Conservation (phyloP, 2,797 vertebrate genomes). For the Pseudochirops cupreus region DNA sequence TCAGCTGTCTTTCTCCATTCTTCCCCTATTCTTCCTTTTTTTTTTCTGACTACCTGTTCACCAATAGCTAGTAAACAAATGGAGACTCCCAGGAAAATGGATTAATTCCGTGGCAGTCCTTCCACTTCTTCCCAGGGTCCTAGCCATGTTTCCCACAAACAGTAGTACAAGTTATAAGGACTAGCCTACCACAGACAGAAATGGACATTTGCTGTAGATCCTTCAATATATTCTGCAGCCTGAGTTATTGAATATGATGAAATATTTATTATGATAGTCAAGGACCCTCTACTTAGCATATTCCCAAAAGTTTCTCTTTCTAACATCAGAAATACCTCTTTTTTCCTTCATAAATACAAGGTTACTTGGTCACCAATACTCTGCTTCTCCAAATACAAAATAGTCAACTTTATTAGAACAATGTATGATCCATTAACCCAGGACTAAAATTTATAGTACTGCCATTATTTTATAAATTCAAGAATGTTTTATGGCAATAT, state of each 20-base stretch:
- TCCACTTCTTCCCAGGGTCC: neutral
- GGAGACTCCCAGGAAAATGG: neutral
- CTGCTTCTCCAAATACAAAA: neutral
- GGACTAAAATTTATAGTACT: neutral
- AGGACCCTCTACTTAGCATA: neutral
- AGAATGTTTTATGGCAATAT: neutral
- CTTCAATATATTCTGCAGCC: slow-evolving; percentile 69
- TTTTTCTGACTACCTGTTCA: neutral
- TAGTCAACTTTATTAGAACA: neutral
- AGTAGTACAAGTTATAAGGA: neutral
- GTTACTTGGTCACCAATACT: neutral
- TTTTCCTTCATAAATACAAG: neutral
- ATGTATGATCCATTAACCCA: neutral
- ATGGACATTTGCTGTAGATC: slow-evolving; percentile 66
- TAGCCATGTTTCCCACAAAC: neutral
- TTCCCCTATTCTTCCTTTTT: neutral
- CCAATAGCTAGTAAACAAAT: neutral
- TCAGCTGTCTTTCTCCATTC: neutral
- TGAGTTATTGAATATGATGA: slow-evolving; percentile 68
- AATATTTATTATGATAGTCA: slow-evolving; percentile 55
- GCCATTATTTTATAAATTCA: neutral
- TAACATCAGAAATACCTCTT: neutral
- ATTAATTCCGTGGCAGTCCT: neutral
- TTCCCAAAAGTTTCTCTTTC: neutral
- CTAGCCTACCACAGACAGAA: neutral